Evolutionary conservation across 2,888 invertebrate species (phyloP).

Genomic region (Diarsia rubi): DNA sequence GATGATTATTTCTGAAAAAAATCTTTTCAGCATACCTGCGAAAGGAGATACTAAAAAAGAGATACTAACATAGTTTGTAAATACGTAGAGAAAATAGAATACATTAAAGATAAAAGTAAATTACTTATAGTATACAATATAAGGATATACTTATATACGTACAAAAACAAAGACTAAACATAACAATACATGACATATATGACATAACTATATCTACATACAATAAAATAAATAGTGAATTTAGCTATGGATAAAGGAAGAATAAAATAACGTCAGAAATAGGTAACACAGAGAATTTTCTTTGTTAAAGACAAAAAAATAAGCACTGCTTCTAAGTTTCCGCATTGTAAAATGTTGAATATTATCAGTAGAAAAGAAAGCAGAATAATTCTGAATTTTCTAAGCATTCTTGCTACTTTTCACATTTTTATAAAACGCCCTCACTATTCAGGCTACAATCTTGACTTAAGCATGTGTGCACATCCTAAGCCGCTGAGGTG

Average conservation of each 20-base stretch:
- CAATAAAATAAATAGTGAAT: neutral
- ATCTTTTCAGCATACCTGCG: too few relatives aligned
- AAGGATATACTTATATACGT: too few relatives aligned
- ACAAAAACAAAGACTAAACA: too few relatives aligned
- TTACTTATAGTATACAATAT: too few relatives aligned
- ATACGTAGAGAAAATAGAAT: too few relatives aligned
- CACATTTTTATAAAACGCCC: slow-evolving; percentile 37
- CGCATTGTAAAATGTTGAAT: neutral
- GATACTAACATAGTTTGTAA: too few relatives aligned
- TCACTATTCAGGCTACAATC: slow-evolving; percentile 36
- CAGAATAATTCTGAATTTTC: neutral
- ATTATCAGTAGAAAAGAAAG: neutral
- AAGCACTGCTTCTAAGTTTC: neutral
- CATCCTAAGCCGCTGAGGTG: slow-evolving; percentile 55
- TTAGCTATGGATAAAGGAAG: neutral
- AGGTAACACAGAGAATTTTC: neutral
- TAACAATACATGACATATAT: too few relatives aligned
- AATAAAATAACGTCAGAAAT: neutral
- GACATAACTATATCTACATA: too few relatives aligned
- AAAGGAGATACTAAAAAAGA: too few relatives aligned
- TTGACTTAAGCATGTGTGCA: slow-evolving; percentile 55
- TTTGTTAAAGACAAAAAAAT: neutral
- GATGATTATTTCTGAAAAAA: too few relatives aligned
- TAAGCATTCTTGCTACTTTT: neutral
- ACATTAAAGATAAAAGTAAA: too few relatives aligned